Evolutionary conservation across 2,888 invertebrate species (phyloP).

Genomic region (Diogma glabrata): DNA sequence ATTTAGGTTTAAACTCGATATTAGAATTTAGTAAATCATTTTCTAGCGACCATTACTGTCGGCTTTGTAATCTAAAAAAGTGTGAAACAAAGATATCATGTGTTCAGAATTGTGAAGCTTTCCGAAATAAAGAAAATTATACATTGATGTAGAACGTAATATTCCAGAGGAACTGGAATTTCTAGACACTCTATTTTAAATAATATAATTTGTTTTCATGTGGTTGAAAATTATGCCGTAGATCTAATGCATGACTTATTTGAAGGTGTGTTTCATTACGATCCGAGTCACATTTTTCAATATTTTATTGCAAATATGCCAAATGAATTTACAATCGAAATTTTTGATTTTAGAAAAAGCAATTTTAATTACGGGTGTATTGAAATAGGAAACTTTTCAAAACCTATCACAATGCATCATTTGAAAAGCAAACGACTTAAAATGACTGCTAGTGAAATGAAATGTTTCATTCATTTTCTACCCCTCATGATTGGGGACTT

Average conservation of each 20-base stretch:
- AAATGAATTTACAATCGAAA: conserved; percentile 3
- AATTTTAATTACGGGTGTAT: conserved; percentile 12
- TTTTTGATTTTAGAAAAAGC: conserved; percentile 10
- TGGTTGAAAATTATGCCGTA: conserved; percentile 4
- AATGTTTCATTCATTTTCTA: conserved; percentile 1
- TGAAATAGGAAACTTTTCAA: conserved; percentile 1
- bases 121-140: background rate
- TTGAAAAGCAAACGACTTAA: conserved; percentile 8
- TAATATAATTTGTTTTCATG: conserved; percentile 2
- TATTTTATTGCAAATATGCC: background rate
- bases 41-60: background rate
- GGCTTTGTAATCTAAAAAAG: background rate
- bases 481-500: conserved; percentile 11
- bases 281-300: conserved; percentile 7
- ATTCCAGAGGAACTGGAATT: background rate
- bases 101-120: background rate
- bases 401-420: conserved; percentile 7
- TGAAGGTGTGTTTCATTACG: conserved; percentile 14
- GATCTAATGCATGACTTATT: conserved; percentile 13
- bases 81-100: background rate
- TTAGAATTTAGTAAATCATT: conserved; percentile 2
- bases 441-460: conserved; percentile 11
- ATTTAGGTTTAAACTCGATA: background rate
- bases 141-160: background rate
- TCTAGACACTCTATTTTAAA: background rate